These are phyloP conservation scores for Drosophila seclusa DNA, from an alignment of 2,888 invertebrate genomes.

Conservation along the genomic window DNA sequence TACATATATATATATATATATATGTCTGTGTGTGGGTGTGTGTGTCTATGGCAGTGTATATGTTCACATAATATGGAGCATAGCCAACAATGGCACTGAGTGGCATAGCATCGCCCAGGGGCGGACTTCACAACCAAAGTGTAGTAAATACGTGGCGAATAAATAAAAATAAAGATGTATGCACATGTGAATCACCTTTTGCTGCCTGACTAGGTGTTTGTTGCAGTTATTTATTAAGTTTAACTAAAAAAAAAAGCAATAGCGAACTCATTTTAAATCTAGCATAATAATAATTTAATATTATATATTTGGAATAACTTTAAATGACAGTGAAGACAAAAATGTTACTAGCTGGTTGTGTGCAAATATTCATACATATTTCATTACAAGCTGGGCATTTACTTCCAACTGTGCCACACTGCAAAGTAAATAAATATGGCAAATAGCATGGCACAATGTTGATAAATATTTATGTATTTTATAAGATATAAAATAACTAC, in stretches of 20 bases:
- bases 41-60: neutral
- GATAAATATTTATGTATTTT: neutral
- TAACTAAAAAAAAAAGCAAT: neutral
- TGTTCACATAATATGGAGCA: constrained; percentile 65
- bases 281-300: neutral
- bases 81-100: constrained; percentile 68
- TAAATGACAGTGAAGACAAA: neutral
- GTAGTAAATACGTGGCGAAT: constrained; percentile 22
- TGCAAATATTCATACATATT: neutral
- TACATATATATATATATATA: constrained; percentile 1
- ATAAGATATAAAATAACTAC: constrained; percentile 1
- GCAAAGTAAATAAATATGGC: neutral
- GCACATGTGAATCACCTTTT: neutral
- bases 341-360: too few species aligned
- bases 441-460: neutral
- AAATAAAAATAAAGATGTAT: constrained; percentile 5
- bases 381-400: neutral
- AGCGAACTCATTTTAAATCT: neutral
- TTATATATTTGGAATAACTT: neutral
- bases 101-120: constrained; percentile 63
- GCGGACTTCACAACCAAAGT: constrained; percentile 50
- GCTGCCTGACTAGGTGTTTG: neutral
- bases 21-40: neutral
- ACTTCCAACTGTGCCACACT: neutral
- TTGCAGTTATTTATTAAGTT: neutral